A percentile compares a stretch with the other conserved stretches of the same genome.
phyloP scores from a whole-genome alignment of 2,888 invertebrate species.

The Amphimallon solstitiale region DNA sequence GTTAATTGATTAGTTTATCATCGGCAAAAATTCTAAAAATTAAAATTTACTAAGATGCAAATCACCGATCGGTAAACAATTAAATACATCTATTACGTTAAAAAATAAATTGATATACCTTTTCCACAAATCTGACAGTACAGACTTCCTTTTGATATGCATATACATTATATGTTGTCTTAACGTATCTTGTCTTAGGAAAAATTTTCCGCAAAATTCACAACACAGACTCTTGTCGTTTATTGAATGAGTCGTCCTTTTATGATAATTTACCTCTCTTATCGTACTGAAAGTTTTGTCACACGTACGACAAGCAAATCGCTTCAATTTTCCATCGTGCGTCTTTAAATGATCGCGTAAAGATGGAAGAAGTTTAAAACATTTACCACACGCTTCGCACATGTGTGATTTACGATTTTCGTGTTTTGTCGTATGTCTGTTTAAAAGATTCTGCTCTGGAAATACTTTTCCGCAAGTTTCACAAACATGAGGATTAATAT shows the following conservation, averaged over 20 bases:
- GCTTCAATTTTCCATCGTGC: conserved; percentile 22
- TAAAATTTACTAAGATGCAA: too few species aligned
- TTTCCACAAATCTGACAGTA: conserved; percentile 24
- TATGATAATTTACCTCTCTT: conserved; percentile 14
- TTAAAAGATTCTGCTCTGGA: conserved; percentile 31
- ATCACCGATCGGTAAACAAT: too few species aligned
- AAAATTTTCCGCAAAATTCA: conserved; percentile 28
- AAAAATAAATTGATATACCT: neutral
- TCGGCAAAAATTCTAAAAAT: too few species aligned
- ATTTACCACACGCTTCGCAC: conserved; percentile 33
- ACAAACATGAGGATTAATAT: conserved; percentile 35
- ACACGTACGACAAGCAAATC: conserved; percentile 37
- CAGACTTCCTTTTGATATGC: conserved; percentile 17
- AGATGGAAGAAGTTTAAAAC: conserved; percentile 10
- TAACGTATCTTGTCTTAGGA: conserved; percentile 2
- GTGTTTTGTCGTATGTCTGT: conserved; percentile 37
- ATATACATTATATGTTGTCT: conserved; percentile 15
- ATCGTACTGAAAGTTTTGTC: neutral
- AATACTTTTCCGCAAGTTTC: conserved; percentile 37
- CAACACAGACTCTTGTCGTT: conserved; percentile 8
- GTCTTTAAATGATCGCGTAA: conserved; percentile 9
- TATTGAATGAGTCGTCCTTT: neutral
- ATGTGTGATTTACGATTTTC: conserved; percentile 21
- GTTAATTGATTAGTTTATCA: too few species aligned
- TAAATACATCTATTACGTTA: too few species aligned